Base-by-base conservation (phyloP, 2,797 vertebrate species). In the Leucoraja ocellata region DNA sequence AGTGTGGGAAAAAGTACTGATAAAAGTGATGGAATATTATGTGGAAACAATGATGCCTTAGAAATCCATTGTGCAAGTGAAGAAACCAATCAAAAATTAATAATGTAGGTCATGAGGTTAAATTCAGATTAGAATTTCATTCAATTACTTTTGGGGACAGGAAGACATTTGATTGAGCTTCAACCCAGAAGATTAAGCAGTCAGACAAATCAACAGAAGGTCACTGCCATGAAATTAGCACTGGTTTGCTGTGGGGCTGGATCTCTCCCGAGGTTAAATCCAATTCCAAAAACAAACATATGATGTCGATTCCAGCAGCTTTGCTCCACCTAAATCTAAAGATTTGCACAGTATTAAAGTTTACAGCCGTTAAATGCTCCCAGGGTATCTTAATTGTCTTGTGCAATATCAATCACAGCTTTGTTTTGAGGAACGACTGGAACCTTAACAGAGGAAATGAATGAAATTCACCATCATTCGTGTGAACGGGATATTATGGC, bases 41-140 rank as follows among this genome's bases (percentile, higher is more conserved):
- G 28, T 58, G 54, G 54, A 61, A 84, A 80, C 23, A 84, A 84
- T 84, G 54, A 58, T 4, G 6, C 46, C 25, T 13, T 61, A 10
- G 46, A 84, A 84, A 58, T 84, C 81, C 14, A 3, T 58, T 5
- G 61, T 61, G 11, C 23, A 54, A 14, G 81, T 9, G n/a, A 61
- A 61, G 54, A 84, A 84, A 84, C 23, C 25, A 58, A 58, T 84
- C 81, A 84, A 84, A 84, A 84, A 83, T 58, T 23, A 84, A 61
- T 61, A 84, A 84, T 25, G 3, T 84, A 28, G 81, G 81, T 84
- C 61, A 54, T 25, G 61, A 84, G 23, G 81, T 84, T 61, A 84
- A 84, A 84, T 61, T 84, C 23, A 84, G 54, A 84, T 28, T 84
- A 84, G 81, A 84, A 28, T n/a, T 84, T 84, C 23, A 25, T 28